Evolutionary conservation across 2,113 vertebrate species (phyloP), one percentile per base, ranked within the genome.

Genomic region (Tichodroma muraria): DNA sequence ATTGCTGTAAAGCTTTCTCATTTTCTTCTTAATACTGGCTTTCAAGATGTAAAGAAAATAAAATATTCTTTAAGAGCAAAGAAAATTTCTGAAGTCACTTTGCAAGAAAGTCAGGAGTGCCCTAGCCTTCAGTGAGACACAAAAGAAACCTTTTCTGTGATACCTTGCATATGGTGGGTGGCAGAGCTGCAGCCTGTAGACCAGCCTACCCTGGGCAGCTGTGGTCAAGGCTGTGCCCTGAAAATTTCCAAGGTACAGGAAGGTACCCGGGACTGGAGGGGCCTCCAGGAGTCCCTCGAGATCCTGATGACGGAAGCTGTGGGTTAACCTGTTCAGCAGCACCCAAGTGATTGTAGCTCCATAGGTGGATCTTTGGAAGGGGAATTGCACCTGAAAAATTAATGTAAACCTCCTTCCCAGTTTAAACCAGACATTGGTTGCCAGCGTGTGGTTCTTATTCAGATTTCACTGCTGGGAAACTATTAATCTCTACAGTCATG

Each of bases 401-500:
- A 56, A 71, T 6, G n/a, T 25, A 59, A 83, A 42, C 23, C 18
- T 85, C 56, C 44, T 91, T 66, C 61, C 44, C 64, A 61, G 40
- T 80, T 93, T 49, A 89, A 90, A 85, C 15, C 72, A 84, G 72
- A 38, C 76, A 9, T 22, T 53, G 72, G 54, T 59, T 88, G 72
- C 52, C 82, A 80, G 54, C 23, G 10, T 69, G 71, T 73, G 35
- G 38, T 63, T 91, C 91, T 94, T 85, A 64, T 70, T 90, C 90
- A 71, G 79, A 73, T 96, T 93, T 95, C 91, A 72, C 76, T 56
- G 80, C 77, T 91, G 94, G 64, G 80, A 84, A 96, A 96, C 92
- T 89, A 93, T 94, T 68, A 94, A 95, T 90, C 93, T 90, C 88
- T 95, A 91, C 88, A 94, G 88, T 91, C 91, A 69, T 57, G 92